These are phyloP conservation scores for Morelia viridis DNA, from an alignment of 2,797 vertebrate genomes.

Conservation along the genomic window DNA sequence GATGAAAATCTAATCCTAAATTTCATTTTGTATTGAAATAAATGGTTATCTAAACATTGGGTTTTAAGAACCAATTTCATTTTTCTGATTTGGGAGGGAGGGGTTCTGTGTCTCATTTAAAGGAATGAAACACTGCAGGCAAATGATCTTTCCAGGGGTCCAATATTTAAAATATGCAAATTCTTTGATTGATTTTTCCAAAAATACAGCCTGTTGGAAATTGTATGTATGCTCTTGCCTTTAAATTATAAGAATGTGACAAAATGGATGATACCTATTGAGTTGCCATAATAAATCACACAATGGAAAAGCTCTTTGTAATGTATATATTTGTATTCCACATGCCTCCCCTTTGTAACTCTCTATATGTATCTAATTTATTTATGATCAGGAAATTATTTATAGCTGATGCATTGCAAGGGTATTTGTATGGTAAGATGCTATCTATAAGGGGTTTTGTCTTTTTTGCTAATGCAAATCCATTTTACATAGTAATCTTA, in stretches of 20 bases:
- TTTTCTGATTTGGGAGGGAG: neutral
- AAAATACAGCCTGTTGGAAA: constrained; percentile 49
- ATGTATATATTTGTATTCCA: constrained; percentile 43
- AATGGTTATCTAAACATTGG: neutral
- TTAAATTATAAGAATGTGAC: constrained; percentile 54
- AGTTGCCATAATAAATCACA: constrained; percentile 49
- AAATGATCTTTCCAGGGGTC: neutral
- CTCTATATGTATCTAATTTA: constrained; percentile 61
- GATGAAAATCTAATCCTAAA: neutral
- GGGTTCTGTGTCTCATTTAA: neutral
- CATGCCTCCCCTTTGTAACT: constrained; percentile 56
- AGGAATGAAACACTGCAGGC: constrained; percentile 10
- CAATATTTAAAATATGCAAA: constrained; percentile 30
- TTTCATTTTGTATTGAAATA: neutral
- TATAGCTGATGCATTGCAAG: constrained; percentile 60
- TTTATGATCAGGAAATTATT: constrained; percentile 52
- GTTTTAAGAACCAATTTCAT: constrained; percentile 8
- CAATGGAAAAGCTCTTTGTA: constrained; percentile 60
- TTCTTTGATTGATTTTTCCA: constrained; percentile 35
- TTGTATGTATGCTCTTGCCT: constrained; percentile 39
- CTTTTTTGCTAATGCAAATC: constrained; percentile 54
- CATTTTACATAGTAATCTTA: constrained; percentile 58
- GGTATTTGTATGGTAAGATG: constrained; percentile 51
- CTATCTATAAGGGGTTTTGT: constrained; percentile 59
- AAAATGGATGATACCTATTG: constrained; percentile 49